phyloP scores from a whole-genome alignment of 2,888 invertebrate genomes.

The Hirudinaria manillensis region DNA sequence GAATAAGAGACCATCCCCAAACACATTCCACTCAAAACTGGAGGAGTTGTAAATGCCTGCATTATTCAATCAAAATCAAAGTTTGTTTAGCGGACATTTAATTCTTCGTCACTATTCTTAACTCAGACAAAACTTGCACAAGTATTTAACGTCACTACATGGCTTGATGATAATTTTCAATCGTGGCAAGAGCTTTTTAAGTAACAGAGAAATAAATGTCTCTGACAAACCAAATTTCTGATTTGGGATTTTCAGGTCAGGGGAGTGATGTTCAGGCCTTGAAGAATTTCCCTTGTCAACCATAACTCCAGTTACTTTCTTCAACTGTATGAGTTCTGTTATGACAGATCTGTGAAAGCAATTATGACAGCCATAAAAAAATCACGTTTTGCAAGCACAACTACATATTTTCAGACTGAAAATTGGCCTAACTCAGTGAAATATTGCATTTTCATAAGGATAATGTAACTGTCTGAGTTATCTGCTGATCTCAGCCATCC shows the following conservation, averaged over 20 bases:
- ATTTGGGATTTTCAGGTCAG: constrained; percentile 13
- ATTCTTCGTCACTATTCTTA: too few relatives aligned
- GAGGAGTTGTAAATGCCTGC: too few relatives aligned
- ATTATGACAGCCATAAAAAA: too few relatives aligned
- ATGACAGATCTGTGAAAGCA: background rate
- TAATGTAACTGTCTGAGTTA: background rate
- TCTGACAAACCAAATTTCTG: background rate
- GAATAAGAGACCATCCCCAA: constrained; percentile 1
- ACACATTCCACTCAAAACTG: constrained; percentile 10
- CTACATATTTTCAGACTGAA: too few relatives aligned
- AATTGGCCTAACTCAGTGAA: background rate
- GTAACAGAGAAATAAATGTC: too few relatives aligned
- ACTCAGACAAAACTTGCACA: too few relatives aligned
- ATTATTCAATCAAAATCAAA: too few relatives aligned
- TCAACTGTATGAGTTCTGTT: background rate
- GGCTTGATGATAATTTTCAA: too few relatives aligned
- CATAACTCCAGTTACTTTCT: background rate
- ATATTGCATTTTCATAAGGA: background rate
- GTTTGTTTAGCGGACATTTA: too few relatives aligned
- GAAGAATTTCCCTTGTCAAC: background rate
- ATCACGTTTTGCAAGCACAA: too few relatives aligned
- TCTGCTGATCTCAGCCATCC: background rate
- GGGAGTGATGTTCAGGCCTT: background rate
- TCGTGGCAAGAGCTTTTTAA: too few relatives aligned
- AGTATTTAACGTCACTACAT: too few relatives aligned